Conservation (phyloP, 2,797 vertebrate species). For the Phylloscopus collybita region DNA sequence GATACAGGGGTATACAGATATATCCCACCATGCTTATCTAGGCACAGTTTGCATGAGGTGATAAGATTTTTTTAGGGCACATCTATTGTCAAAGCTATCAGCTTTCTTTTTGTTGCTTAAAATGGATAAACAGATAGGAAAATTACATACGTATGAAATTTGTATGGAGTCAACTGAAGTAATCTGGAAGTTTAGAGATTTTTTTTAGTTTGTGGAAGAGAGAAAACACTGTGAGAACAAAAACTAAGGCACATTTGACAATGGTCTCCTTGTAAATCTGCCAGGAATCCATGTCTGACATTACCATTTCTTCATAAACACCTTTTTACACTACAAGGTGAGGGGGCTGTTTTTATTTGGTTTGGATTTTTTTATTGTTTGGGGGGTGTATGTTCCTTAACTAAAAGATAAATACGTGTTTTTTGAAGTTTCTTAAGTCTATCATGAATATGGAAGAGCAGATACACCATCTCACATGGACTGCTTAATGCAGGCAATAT, state of each 20-base stretch:
- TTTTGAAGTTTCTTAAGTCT: slow-evolving; percentile 23
- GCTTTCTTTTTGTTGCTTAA: neutral
- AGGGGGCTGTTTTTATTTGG: neutral
- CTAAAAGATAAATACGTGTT: neutral
- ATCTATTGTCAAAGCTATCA: neutral
- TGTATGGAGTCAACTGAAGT: neutral
- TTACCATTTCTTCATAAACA: neutral
- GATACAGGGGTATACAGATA: neutral
- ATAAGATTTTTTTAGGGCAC: neutral
- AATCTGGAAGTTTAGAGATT: neutral
- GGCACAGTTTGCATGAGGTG: neutral
- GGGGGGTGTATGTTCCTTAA: neutral
- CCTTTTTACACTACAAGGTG: neutral
- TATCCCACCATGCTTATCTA: neutral
- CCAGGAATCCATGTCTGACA: neutral
- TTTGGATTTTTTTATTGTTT: neutral
- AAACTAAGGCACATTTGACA: neutral
- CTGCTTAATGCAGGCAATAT: slow-evolving; percentile 62
- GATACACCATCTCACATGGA: slow-evolving; percentile 4
- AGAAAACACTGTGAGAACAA: neutral
- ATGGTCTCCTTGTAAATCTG: neutral
- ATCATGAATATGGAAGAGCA: slow-evolving; percentile 14
- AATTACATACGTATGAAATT: neutral
- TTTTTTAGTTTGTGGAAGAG: neutral
- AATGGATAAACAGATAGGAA: neutral